These are phyloP conservation scores for Sceloporus tristichus DNA, from an alignment of 2,113 vertebrate genomes.

Conservation along the genomic window DNA sequence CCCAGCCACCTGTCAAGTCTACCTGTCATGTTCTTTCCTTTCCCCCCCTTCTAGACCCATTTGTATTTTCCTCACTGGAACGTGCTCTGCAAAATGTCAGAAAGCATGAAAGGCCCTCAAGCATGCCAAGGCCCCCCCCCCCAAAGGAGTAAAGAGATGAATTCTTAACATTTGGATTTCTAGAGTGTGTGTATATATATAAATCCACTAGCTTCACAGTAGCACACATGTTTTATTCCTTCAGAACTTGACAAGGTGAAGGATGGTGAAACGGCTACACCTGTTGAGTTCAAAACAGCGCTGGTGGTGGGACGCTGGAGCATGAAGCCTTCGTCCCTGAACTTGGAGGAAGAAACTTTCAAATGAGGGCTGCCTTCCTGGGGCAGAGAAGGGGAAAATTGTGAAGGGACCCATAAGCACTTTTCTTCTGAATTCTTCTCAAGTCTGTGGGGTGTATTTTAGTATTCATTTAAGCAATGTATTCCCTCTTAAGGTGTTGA, in stretches of 20 bases:
- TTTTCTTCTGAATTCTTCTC: background rate
- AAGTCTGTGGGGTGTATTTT: background rate
- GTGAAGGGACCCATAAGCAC: no score
- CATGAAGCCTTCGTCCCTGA: background rate
- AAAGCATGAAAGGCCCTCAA: background rate
- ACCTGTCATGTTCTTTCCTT: background rate
- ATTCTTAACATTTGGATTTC: background rate
- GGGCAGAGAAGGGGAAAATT: background rate
- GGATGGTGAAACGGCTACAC: background rate
- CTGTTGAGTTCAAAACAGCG: background rate
- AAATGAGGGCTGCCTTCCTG: no score
- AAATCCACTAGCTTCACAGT: background rate
- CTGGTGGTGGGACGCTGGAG: rapidly evolving
- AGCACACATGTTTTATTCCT: background rate
- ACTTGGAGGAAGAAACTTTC: no score
- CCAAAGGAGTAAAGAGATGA: background rate
- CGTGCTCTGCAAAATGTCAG: rapidly evolving
- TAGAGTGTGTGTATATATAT: background rate
- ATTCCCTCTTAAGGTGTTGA: background rate
- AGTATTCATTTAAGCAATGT: background rate
- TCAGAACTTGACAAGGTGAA: background rate
- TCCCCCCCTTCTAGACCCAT: no score
- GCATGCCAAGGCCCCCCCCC: background rate
- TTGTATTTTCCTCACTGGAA: background rate
- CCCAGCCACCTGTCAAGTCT: background rate